These are phyloP conservation scores for Malacoctenus gilli DNA, from an alignment of 2,797 vertebrate genomes.

Conservation along the genomic window DNA sequence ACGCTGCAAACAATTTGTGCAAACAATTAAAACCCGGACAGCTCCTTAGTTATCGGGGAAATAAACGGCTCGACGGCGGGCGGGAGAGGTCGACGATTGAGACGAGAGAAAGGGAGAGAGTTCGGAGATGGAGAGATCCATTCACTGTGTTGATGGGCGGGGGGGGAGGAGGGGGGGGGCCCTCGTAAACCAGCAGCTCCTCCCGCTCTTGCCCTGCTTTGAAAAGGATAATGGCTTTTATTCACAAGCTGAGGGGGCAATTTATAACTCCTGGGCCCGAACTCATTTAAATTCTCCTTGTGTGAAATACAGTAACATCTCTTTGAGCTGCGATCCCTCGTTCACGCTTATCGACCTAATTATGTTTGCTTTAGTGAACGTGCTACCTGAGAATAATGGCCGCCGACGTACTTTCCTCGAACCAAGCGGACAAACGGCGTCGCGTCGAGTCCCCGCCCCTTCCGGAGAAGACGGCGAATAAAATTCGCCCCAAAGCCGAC, in stretches of 20 bases:
- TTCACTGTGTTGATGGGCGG: constrained; percentile 31
- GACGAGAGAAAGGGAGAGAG: constrained; percentile 10
- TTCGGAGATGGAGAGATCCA: constrained; percentile 48
- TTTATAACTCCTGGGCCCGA: constrained; percentile 57
- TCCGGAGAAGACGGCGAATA: too few species aligned
- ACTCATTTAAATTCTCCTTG: constrained; percentile 64
- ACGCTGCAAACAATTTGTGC: constrained; percentile 55
- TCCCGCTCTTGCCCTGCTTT: constrained; percentile 26
- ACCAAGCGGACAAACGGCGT: too few species aligned
- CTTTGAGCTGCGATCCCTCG: constrained; percentile 59
- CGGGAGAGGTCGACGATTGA: neutral
- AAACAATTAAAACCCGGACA: constrained; percentile 64
- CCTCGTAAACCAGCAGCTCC: constrained; percentile 28
- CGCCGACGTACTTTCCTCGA: constrained; percentile 22
- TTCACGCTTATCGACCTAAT: constrained; percentile 63
- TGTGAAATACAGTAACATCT: constrained; percentile 42
- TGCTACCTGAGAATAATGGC: constrained; percentile 31
- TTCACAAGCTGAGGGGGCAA: constrained; percentile 54
- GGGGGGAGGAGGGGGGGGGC: constrained; percentile 10
- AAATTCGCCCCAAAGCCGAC: too few species aligned
- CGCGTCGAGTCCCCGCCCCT: too few species aligned
- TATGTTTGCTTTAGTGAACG: constrained; percentile 48
- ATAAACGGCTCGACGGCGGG: neutral
- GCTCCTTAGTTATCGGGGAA: constrained; percentile 16
- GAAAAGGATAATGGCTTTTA: constrained; percentile 62